Conservation (phyloP, 2,797 vertebrate genomes). For the Atherinosoma microstoma region DNA sequence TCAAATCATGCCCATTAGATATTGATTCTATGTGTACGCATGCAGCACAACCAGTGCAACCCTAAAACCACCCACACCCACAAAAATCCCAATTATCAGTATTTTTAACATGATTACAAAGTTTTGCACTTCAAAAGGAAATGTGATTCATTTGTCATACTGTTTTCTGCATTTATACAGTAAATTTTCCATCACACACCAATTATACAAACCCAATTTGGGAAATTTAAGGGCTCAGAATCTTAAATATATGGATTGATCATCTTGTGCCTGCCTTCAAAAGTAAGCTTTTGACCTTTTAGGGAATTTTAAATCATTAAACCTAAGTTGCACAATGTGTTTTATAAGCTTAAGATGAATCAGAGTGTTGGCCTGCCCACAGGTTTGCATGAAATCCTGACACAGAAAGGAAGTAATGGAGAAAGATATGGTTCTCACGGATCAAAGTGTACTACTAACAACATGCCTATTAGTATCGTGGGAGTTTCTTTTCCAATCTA, state of each 20-base stretch:
- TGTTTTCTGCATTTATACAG: no score
- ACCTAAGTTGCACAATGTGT: not conserved
- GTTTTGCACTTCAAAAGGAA: no score
- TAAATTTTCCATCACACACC: no score
- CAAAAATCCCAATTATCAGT: no score
- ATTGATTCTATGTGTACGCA: not conserved
- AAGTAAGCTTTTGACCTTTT: no score
- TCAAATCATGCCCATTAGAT: not conserved
- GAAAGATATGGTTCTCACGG: not conserved
- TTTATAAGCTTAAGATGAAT: slow-evolving; percentile 6
- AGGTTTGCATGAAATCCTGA: not conserved
- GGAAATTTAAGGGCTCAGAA: no score
- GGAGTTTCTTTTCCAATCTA: not conserved
- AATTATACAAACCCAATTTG: no score
- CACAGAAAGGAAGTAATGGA: not conserved
- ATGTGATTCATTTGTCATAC: no score
- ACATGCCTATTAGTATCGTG: not conserved
- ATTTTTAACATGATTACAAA: no score
- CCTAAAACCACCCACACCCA: not conserved
- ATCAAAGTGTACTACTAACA: not conserved
- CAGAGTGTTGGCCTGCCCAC: not conserved
- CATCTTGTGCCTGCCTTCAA: no score
- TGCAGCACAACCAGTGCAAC: not conserved
- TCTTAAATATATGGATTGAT: no score
- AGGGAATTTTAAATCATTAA: not conserved